A percentile compares a stretch with the other conserved stretches of the same genome.
Evolutionary conservation across 1,140 invertebrate species (phyloP).

Genomic region (Drosophila tani): DNA sequence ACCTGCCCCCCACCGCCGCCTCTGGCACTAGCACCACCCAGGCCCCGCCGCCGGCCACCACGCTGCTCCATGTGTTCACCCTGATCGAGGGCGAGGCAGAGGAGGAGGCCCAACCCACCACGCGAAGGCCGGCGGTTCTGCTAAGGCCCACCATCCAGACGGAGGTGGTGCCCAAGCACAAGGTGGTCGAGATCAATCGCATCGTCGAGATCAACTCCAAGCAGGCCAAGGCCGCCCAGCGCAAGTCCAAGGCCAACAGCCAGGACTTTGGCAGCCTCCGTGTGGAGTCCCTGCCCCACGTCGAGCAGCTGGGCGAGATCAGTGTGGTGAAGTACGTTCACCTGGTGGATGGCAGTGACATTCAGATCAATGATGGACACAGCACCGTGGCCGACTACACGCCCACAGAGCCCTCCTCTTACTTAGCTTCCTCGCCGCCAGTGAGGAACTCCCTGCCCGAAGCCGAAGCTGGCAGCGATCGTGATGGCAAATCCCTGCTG

Average conservation of each 20-base stretch:
- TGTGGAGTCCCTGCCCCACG: conserved; percentile 86
- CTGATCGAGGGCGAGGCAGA: conserved; percentile 78
- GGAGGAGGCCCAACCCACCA: conserved; percentile 30
- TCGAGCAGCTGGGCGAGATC: conserved; percentile 89
- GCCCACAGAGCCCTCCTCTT: conserved; percentile 63
- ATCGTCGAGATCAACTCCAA: conserved; percentile 88
- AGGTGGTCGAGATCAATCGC: conserved; percentile 88
- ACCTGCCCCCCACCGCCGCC: conserved; percentile 6
- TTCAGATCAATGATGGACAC: conserved; percentile 80
- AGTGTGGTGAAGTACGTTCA: conserved; percentile 88
- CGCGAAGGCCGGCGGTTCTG: conserved; percentile 14
- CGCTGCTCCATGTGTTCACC: conserved; percentile 86
- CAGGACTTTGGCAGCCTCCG: conserved; percentile 84
- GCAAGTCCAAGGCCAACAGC: conserved; percentile 86
- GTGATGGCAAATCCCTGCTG: conserved; percentile 71
- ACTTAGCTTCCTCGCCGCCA: conserved; percentile 36
- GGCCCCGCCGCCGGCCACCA: conserved; percentile 85
- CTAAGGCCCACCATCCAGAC: conserved; percentile 13
- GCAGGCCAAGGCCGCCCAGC: conserved; percentile 86
- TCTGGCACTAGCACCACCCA: conserved; percentile 40
- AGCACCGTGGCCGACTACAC: conserved; percentile 83
- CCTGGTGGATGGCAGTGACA: conserved; percentile 85
- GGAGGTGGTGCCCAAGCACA: conserved; percentile 84
- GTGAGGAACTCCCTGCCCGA: conserved; percentile 68
- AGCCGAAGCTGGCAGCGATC: conserved; percentile 30